A percentile compares a stretch with the other conserved stretches of the same genome.
Evolutionary conservation across 2,888 invertebrate genomes (phyloP).

Genomic region (Chrysomela aeneicollis): DNA sequence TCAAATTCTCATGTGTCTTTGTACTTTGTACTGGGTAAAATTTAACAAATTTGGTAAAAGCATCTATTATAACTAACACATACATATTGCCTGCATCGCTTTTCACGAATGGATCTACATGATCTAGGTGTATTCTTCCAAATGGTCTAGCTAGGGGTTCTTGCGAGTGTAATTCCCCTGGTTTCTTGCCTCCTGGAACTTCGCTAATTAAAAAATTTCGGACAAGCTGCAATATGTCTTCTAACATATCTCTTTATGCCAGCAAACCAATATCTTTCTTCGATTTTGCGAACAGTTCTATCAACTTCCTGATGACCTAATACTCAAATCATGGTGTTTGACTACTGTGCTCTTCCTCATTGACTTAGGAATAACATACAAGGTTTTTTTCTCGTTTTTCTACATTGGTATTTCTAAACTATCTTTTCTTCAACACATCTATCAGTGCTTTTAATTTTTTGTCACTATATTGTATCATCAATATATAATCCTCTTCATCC

Average conservation of each 20-base stretch:
- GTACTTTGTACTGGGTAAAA: constrained; percentile 30
- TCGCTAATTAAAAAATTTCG: constrained; percentile 35
- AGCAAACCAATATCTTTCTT: constrained; percentile 36
- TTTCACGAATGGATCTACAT: constrained; percentile 36
- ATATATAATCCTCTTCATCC: constrained; percentile 29
- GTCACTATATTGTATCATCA: constrained; percentile 30
- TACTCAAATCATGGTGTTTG: constrained; percentile 33
- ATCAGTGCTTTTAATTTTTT: constrained; percentile 27
- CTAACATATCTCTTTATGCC: constrained; percentile 28
- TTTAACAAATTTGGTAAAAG: constrained; percentile 32
- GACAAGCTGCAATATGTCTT: constrained; percentile 35
- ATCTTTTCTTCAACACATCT: constrained; percentile 25
- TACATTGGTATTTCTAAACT: constrained; percentile 20
- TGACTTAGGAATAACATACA: constrained; percentile 35
- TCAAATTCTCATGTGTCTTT: constrained; percentile 25
- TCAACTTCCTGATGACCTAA: constrained; percentile 33
- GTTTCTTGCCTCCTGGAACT: constrained; percentile 31
- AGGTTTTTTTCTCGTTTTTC: constrained; percentile 22
- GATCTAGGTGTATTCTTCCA: constrained; percentile 36
- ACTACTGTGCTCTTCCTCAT: constrained; percentile 37
- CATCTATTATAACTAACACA: constrained; percentile 30
- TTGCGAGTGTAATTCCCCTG: constrained; percentile 36
- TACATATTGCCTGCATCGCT: constrained; percentile 27
- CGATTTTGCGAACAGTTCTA: constrained; percentile 24
- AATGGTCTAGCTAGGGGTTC: constrained; percentile 32